Evolutionary conservation across 2,888 invertebrate genomes (phyloP), one percentile per base, ranked within the genome.

Genomic region (Miltochrista miniata): DNA sequence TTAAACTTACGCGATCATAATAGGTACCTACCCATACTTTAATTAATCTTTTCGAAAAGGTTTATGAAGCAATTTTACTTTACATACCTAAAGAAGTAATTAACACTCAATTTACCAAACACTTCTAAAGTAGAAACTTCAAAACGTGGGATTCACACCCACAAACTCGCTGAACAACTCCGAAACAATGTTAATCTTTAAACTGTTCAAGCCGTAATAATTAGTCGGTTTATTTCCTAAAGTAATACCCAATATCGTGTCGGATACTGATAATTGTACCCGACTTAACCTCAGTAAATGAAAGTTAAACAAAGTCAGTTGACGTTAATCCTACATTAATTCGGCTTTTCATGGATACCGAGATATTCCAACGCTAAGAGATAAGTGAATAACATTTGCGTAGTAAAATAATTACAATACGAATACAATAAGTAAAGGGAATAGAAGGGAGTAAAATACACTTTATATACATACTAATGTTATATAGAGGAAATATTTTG

Each of bases 161-260:
- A 44, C 40, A 35, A 35, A 36, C 45, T 39, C 38, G 13, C 34
- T 34, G 15, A 45, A 45, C 40, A 50, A 45, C 45, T 55, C 41
- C 1, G 1, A 45, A 51, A 34, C 51, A 62, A 39, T 49, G 61
- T 56, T 46, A 40, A 50, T 36, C 12, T 36, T 10, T 42, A 34
- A 48, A 36, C 41, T 30, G 15, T 53, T 56, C 47, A 48, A 12
- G 39, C 43, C 36, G 44, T 49, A 46, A 48, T 48, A 46, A 51
- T 54, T 42, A 65, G 15, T 15, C 37, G 30, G 41, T 51, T 45
- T 38, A 55, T 45, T 51, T n/a, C 11, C 40, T 56, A 33, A 50
- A 18, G 47, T 56, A 51, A 44, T 44, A 59, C 50, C 47, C 50
- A 60, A 40, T 53, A 54, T 43, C 47, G 11, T 15, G 31, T 33